These are phyloP conservation scores for Sminthurinus signatus DNA, from an alignment of 1,140 invertebrate genomes.

Conservation along the genomic window DNA sequence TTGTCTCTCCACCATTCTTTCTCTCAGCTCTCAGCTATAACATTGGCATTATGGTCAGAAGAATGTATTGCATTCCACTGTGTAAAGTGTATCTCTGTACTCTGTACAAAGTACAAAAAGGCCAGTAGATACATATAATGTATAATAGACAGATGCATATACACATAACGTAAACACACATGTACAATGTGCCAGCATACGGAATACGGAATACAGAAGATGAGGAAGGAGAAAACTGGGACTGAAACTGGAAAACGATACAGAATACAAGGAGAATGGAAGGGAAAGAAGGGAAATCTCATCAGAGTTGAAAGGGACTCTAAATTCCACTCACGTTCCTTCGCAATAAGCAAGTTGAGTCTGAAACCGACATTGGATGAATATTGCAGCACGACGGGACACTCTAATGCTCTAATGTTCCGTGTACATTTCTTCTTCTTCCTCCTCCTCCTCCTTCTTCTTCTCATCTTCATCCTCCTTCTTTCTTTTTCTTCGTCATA, in stretches of 20 bases:
- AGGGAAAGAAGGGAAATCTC: slow-evolving; percentile 36
- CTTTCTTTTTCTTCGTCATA: neutral
- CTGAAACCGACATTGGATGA: slow-evolving; percentile 41
- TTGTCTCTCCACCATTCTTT: neutral
- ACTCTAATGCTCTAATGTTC: slow-evolving; percentile 38
- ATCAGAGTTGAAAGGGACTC: slow-evolving; percentile 42
- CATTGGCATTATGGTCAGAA: neutral
- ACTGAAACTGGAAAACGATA: neutral
- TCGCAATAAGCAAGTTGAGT: slow-evolving; percentile 41
- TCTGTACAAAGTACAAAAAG: neutral
- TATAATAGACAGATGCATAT: neutral
- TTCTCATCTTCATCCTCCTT: neutral
- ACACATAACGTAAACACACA: too few relatives aligned
- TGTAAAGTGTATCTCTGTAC: too few relatives aligned
- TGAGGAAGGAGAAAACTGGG: too few relatives aligned
- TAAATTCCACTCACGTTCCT: slow-evolving; percentile 40
- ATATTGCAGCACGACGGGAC: slow-evolving; percentile 40
- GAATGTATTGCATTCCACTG: neutral
- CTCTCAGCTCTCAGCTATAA: neutral
- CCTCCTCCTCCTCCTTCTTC: slow-evolving; percentile 2
- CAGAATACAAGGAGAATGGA: neutral
- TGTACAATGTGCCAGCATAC: too few relatives aligned
- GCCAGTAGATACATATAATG: neutral
- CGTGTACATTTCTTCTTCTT: slow-evolving; percentile 34
- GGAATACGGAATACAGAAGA: too few relatives aligned